These are phyloP conservation scores for Nestor notabilis DNA, from an alignment of 2,113 vertebrate species.

Conservation along the genomic window DNA sequence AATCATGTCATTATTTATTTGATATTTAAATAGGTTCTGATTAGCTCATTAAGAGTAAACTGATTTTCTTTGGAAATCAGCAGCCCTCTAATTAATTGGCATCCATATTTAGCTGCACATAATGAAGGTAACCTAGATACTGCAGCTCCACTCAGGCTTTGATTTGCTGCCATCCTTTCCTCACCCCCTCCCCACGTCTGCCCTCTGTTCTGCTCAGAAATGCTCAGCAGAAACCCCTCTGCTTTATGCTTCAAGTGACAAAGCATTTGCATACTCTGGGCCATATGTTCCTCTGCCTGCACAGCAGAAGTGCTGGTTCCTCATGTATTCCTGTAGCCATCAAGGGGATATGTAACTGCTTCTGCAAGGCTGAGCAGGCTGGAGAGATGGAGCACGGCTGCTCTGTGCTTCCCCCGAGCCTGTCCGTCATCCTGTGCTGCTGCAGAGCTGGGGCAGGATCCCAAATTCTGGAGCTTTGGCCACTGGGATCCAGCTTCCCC, in stretches of 20 bases:
- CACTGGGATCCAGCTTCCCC: not conserved
- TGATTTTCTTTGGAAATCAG: slow-evolving; percentile 31
- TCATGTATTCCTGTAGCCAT: rapidly evolving
- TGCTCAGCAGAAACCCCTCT: not conserved
- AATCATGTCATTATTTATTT: not conserved
- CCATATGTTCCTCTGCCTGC: not conserved
- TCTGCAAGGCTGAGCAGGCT: not conserved
- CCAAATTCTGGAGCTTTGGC: not conserved
- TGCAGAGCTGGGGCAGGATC: not conserved
- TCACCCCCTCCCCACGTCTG: not conserved
- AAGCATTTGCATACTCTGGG: not conserved
- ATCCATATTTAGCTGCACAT: slow-evolving; percentile 37
- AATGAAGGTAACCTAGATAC: slow-evolving; percentile 61
- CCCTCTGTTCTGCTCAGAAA: not conserved
- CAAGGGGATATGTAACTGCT: not conserved
- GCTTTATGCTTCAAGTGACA: not conserved
- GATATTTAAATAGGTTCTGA: not conserved
- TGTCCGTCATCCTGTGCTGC: too few relatives aligned
- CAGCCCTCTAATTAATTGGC: slow-evolving; percentile 26
- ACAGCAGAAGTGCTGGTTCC: not conserved
- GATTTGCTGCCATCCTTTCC: not conserved
- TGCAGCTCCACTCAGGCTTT: not conserved
- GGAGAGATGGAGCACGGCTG: not conserved
- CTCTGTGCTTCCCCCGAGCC: not conserved
- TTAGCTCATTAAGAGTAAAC: slow-evolving; percentile 5